Percentiles rank a stretch among this genome's conserved stretches.
These are phyloP conservation scores for Operophtera brumata DNA, from an alignment of 2,888 invertebrate genomes.

Conservation along the genomic window DNA sequence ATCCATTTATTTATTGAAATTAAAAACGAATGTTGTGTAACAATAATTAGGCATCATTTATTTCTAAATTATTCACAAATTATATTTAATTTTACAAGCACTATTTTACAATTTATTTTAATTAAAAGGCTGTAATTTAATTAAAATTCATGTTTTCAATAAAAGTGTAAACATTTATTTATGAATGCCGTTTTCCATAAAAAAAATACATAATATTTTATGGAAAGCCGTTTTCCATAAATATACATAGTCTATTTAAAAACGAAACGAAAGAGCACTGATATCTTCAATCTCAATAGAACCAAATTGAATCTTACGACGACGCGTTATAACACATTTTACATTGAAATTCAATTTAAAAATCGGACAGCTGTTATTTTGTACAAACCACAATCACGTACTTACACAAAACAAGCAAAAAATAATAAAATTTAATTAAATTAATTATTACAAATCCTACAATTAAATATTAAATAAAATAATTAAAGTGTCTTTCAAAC, in stretches of 20 bases:
- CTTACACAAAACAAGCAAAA: background rate
- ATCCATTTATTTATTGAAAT: slow-evolving; percentile 12
- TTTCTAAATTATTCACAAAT: slow-evolving; percentile 7
- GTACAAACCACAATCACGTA: too few species aligned
- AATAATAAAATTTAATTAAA: background rate
- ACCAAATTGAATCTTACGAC: too few species aligned
- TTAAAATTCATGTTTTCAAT: background rate
- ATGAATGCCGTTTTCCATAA: too few species aligned
- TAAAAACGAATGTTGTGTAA: slow-evolving; percentile 10
- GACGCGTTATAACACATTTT: background rate
- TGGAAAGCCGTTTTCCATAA: too few species aligned
- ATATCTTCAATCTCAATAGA: too few species aligned
- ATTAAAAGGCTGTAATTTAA: background rate
- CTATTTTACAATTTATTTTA: background rate
- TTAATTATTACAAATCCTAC: background rate
- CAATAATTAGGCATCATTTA: background rate
- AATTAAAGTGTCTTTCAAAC: too few species aligned
- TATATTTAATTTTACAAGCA: background rate
- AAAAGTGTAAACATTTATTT: too few species aligned
- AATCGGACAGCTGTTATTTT: too few species aligned
- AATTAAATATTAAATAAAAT: too few species aligned
- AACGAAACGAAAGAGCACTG: too few species aligned
- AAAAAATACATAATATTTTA: too few species aligned
- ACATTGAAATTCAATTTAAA: background rate
- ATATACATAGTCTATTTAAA: too few species aligned